Base-by-base conservation (phyloP, 2,888 invertebrate species). In the Argynnis bischoffii region DNA sequence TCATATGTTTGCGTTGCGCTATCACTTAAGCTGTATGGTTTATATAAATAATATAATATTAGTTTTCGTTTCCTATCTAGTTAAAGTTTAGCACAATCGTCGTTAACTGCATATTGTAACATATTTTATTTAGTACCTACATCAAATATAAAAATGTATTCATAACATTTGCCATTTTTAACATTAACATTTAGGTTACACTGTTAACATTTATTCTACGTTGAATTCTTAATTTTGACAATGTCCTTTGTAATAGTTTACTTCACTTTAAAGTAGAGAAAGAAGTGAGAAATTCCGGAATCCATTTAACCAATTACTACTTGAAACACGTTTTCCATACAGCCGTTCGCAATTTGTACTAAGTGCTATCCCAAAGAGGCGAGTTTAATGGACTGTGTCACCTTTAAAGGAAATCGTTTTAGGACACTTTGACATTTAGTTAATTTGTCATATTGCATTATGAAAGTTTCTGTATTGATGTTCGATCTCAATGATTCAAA, bases 321-420 rank as follows among this genome's bases (percentile, higher is more conserved):
- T 57, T 14, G 53, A 59, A 65, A 56, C 65, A 59, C 59, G 47
- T 65, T 56, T 26, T 53, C 61, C 61, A 61, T 61, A 61, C 61
- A 61, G 41, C 50, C 51, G 53, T 61, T 61, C 61, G 51, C 61
- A 61, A 61, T 61, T 61, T 61, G 51, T 41, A 53, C 61, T 65
- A 65, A 65, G 65, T 65, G 65, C 65, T 65, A 47, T 64, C 53
- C 53, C 50, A 53, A 59, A 65, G 31, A 59, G 59, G 65, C 53
- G 59, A 53, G 65, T 65, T 65, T 59, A 65, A 65, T 65, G 65
- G 65, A 65, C 65, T 59, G 47, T 65, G 61, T 21, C 51, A 61
- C 61, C 61, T 61, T 61, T 61, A 51, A 61, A 41, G 61, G 51
- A 61, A 51, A 61, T 61, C 61, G 41, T 61, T 61, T 61, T 61